A percentile compares a stretch with the other conserved stretches of the same genome.
These are phyloP conservation scores for Atethmia centrago DNA, from an alignment of 2,888 invertebrate species.

Conservation along the genomic window DNA sequence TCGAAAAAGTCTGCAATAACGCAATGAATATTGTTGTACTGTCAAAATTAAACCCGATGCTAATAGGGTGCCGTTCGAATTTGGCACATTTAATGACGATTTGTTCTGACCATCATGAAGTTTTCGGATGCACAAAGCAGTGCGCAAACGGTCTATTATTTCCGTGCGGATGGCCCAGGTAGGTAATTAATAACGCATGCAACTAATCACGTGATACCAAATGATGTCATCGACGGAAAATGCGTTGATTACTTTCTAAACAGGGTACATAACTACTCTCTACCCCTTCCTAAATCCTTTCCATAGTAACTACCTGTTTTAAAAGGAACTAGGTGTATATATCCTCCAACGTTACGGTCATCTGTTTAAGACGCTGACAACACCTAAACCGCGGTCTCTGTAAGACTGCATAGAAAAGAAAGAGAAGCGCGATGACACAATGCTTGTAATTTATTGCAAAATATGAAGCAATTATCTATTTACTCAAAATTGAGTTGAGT, in stretches of 20 bases:
- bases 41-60: too few species aligned
- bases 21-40: too few species aligned
- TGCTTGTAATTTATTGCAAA: too few species aligned
- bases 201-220: conserved; percentile 4
- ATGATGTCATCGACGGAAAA: neutral
- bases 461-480: too few species aligned
- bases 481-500: too few species aligned
- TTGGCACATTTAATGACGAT: neutral
- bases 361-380: too few species aligned
- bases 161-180: neutral
- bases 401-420: too few species aligned
- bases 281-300: neutral
- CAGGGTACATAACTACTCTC: neutral
- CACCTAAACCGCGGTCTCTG: too few species aligned
- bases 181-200: neutral
- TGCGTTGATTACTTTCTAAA: neutral
- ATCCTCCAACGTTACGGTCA: neutral
- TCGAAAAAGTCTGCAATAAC: too few species aligned
- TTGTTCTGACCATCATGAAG: neutral
- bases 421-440: too few species aligned
- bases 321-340: too few species aligned
- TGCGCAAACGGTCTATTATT: neutral
- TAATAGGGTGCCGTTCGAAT: neutral
- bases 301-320: neutral
- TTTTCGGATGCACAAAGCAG: neutral